A percentile compares a stretch with the other conserved stretches of the same genome.
phyloP scores from a whole-genome alignment of 2,888 invertebrate species.

The Himalopsyche tibetana region DNA sequence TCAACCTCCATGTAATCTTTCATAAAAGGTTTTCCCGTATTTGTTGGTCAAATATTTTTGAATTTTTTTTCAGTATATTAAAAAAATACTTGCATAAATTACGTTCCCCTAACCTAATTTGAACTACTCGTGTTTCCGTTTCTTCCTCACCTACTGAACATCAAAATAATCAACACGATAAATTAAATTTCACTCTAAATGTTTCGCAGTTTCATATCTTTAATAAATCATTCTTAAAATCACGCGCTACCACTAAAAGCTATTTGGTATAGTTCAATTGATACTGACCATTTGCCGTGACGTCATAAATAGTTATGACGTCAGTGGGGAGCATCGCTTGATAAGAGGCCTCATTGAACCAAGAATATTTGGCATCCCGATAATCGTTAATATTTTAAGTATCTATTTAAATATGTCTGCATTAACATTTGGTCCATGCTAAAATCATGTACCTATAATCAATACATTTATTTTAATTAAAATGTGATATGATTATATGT shows the following conservation, averaged over 20 bases:
- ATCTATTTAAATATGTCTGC: neutral
- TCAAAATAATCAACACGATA: neutral
- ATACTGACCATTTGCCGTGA: neutral
- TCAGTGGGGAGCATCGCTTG: neutral
- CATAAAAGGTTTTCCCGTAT: too few species aligned
- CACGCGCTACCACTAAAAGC: conserved; percentile 4
- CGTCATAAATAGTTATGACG: neutral
- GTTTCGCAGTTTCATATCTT: neutral
- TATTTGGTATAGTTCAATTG: conserved; percentile 12
- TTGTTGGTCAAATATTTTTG: too few species aligned
- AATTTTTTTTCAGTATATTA: too few species aligned
- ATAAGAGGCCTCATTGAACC: neutral
- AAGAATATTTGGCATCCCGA: neutral
- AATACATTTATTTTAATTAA: too few species aligned
- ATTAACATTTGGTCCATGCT: neutral
- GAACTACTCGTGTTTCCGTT: neutral
- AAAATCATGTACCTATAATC: neutral
- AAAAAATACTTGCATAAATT: too few species aligned
- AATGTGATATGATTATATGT: too few species aligned
- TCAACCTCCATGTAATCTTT: too few species aligned
- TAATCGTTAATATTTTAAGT: neutral
- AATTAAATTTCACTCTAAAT: conserved; percentile 10
- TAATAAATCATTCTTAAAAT: neutral
- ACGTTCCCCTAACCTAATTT: neutral
- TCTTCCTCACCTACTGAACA: neutral